Base-by-base conservation (phyloP, 2,888 invertebrate species). In the Melieria omissa region DNA sequence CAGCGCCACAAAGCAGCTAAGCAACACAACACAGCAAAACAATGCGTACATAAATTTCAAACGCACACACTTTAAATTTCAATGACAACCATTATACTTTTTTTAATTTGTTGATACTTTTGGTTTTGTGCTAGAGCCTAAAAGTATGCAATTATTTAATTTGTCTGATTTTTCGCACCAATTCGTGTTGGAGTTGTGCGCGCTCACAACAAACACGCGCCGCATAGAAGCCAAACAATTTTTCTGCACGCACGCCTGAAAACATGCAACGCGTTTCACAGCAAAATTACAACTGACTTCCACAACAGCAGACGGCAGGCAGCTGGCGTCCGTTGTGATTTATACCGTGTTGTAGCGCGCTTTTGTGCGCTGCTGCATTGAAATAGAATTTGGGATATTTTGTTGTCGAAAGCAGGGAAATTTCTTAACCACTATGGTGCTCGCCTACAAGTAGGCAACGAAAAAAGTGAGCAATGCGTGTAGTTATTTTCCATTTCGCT, bases 201-300 rank as follows among this genome's bases (percentile, higher is more conserved):
- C 52, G 60, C 67, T 60, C 67, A 49, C 7, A 7, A n/a, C 29
- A 58, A 57, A 42, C 14, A 58, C 44, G 60, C 60, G 62, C 49
- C 62, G 62, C 46, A 42, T 55, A 54, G 65, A 47, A 55, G 7
- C 47, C 41, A 45, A 63, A 29, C 29, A 29, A 29, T 29, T 29
- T 29, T 29, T 29, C 29, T 29, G 29, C 29, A 29, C 6, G 54
- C 61, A 73, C 74, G 75, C 79, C 77, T 76, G 65, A 72, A 71
- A 80, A 75, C 82, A 81, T 79, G 80, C 81, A 82, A 80, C 81
- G 81, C 81, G 82, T 81, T 82, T 81, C 85, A 83, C 85, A 84
- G 86, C 84, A 84, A 83, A 86, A 86, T 80, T 83, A 83, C 83
- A 86, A 86, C 86, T 86, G 83, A 85, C 74, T 73, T 54, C n/a